Percentiles rank a stretch among this genome's conserved stretches.
Conservation (phyloP, 92 coral and sea anemone species). For the Galaxea fascicularis region DNA sequence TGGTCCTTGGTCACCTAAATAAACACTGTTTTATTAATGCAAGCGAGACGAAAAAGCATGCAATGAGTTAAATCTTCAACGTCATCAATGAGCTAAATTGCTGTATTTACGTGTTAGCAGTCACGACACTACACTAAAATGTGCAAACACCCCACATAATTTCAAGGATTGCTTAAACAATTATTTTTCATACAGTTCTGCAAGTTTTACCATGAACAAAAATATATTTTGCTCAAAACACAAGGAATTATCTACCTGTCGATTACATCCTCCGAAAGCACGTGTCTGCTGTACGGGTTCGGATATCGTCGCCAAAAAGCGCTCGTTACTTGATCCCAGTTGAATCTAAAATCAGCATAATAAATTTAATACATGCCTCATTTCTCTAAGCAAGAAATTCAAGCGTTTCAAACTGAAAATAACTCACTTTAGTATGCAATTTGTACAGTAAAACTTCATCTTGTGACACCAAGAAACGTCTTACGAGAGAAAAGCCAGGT, state of each 20-base stretch:
- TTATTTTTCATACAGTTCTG: background rate
- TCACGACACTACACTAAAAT: background rate
- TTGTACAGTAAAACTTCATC: constrained; percentile 67
- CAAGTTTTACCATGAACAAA: background rate
- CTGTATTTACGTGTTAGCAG: background rate
- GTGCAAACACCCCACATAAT: background rate
- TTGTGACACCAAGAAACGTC: background rate
- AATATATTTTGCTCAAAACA: background rate
- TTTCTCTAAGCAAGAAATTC: background rate
- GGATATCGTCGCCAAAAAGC: constrained; percentile 96
- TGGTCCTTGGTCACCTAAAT: background rate
- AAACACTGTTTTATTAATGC: background rate
- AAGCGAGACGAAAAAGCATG: background rate
- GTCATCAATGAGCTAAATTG: constrained; percentile 6
- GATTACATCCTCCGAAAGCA: constrained; percentile 94
- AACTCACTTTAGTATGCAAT: constrained; percentile 65
- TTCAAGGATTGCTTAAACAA: background rate
- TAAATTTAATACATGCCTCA: background rate
- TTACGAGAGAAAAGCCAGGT: constrained; percentile 9
- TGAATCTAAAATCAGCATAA: constrained; percentile 63
- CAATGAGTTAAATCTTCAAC: constrained; percentile 4
- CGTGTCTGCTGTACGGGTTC: constrained; percentile 98
- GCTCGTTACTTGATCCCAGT: constrained; percentile 91
- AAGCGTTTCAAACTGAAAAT: background rate
- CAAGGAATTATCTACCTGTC: constrained; percentile 61